Base-by-base conservation (phyloP, 92 coral and sea anemone genomes). In the Phenganax stokvisi region DNA sequence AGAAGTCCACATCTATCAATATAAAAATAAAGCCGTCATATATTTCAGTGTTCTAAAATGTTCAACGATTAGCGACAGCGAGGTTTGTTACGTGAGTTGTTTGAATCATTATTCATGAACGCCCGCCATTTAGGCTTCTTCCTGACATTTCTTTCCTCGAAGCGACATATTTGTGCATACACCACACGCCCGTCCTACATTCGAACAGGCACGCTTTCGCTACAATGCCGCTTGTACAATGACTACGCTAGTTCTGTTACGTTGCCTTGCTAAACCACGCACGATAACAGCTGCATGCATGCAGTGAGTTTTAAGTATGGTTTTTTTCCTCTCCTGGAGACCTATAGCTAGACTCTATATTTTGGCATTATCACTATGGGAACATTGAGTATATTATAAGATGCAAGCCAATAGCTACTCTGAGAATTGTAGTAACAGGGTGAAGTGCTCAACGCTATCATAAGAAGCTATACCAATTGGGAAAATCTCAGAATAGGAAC, bases 41-140 rank as follows among this genome's bases (percentile, higher is more conserved):
- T 73, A 52, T 52, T 53, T 37, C 54, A 20, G n/a, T 73, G 30
- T 73, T 72, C 51, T 56, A 15, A 12, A 68, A 12, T 68, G 70
- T 58, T 55, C 80, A 58, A 13, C 54, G 72, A 79, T 52, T 65
- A 10, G 56, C 61, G 51, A 79, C 74, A 79, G 65, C 61, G 65
- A 79, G 61, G 74, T 51, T 79, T 55, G 83, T 79, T 74, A 79
- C 68, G 81, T 69, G 69, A 68, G 81, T 74, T 79, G 55, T 79
- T 52, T 57, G 73, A 79, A 79, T 79, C 83, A 79, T 79, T 79
- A 79, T 65, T 79, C 83, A 79, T 63, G 57, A 30, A 27, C 53
- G 44, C 55, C 56, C 83, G 67, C 72, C 83, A 27, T 28, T 63
- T 52, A 68, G 83, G 54, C 83, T 47, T 79, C 60, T 54, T 52